phyloP scores from a whole-genome alignment of 2,113 vertebrate genomes.

The Labeo rohita region DNA sequence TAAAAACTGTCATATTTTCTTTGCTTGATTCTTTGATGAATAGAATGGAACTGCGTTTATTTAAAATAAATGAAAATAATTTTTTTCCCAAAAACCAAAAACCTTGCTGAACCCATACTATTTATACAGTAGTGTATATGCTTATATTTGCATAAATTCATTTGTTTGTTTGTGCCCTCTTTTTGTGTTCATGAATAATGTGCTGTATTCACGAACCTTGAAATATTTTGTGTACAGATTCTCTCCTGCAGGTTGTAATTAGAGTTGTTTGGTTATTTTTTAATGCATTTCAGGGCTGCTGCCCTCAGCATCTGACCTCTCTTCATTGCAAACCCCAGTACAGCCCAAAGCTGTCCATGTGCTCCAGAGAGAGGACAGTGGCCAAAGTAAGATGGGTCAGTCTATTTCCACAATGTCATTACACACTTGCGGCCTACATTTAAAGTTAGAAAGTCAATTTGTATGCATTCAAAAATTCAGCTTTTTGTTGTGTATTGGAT shows the following conservation, averaged over 20 bases:
- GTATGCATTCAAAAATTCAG: background rate
- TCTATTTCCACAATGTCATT: slow-evolving; percentile 24
- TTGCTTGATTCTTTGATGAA: background rate
- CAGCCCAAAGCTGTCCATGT: slow-evolving; percentile 63
- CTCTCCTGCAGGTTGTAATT: background rate
- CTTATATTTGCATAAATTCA: background rate
- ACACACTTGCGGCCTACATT: background rate
- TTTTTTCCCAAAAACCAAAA: background rate
- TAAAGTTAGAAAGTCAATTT: background rate
- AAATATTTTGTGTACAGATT: background rate
- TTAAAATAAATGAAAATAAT: background rate
- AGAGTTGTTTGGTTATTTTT: background rate
- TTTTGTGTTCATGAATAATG: slow-evolving; percentile 9
- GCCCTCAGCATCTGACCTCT: slow-evolving; percentile 65
- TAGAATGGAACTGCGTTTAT: background rate
- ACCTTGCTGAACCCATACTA: background rate
- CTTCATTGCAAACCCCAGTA: slow-evolving; percentile 64
- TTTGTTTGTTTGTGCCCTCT: slow-evolving; percentile 10
- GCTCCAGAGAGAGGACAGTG: slow-evolving; percentile 61
- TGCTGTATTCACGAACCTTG: background rate
- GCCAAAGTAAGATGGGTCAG: slow-evolving; percentile 59
- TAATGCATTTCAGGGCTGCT: slow-evolving; percentile 70
- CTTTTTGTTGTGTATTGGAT: background rate
- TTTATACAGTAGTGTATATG: background rate
- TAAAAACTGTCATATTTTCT: background rate